Percentiles rank a stretch among this genome's conserved stretches.
Evolutionary conservation across 1,140 invertebrate species (phyloP).

Genomic region (Chironomus tepperi): DNA sequence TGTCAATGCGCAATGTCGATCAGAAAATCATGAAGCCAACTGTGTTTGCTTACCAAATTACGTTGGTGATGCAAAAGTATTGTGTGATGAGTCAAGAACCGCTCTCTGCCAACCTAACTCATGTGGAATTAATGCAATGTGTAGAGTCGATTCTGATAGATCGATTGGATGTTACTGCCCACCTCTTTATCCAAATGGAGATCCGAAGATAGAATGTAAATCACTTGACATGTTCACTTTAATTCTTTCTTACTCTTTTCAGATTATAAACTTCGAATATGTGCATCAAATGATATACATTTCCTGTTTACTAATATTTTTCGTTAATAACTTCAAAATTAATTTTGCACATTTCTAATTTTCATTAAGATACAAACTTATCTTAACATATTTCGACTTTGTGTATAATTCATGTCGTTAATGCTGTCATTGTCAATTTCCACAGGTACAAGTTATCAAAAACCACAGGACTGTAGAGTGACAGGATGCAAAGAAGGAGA

Average conservation of each 20-base stretch:
- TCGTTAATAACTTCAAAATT: too few relatives aligned
- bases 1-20: conserved; percentile 75
- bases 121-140: conserved; percentile 75
- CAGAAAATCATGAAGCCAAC: conserved; percentile 61
- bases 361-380: too few relatives aligned
- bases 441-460: conserved; percentile 53
- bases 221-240: conserved; percentile 26
- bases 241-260: neutral
- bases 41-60: conserved; percentile 80
- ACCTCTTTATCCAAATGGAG: conserved; percentile 65
- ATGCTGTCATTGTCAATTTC: conserved; percentile 24
- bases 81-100: conserved; percentile 52
- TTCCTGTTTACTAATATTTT: too few relatives aligned
- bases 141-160: conserved; percentile 54
- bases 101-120: conserved; percentile 61
- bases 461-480: conserved; percentile 65
- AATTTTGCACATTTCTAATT: too few relatives aligned
- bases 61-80: conserved; percentile 68
- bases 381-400: too few relatives aligned
- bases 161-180: conserved; percentile 77
- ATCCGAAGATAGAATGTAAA: conserved; percentile 78
- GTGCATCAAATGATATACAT: too few relatives aligned
- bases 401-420: too few relatives aligned
- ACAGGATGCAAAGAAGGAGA: conserved; percentile 73
- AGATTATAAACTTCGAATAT: too few relatives aligned